phyloP scores from a whole-genome alignment of 1,140 invertebrate species.

The Hyles euphorbiae region DNA sequence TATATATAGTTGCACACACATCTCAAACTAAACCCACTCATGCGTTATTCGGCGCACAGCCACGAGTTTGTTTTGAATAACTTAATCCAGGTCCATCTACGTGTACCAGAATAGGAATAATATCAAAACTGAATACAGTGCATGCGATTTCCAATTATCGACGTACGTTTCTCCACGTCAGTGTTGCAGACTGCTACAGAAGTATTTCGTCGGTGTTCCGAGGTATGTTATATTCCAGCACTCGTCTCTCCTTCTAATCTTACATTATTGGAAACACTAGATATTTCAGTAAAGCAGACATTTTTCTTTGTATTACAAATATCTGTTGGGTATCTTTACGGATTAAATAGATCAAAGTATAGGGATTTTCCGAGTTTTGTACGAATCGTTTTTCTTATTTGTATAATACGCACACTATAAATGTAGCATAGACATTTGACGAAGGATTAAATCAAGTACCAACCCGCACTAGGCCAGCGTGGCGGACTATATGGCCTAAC shows the following conservation, averaged over 20 bases:
- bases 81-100: constrained; percentile 7
- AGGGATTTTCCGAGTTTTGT: too few relatives aligned
- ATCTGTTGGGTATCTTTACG: neutral
- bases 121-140: constrained; percentile 18
- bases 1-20: too few relatives aligned
- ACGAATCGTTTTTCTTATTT: too few relatives aligned
- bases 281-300: constrained; percentile 23
- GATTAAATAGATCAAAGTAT: too few relatives aligned
- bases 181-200: constrained; percentile 21
- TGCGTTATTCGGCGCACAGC: too few relatives aligned
- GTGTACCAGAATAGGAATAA: constrained; percentile 26
- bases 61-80: neutral
- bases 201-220: constrained; percentile 22
- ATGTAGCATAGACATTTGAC: too few relatives aligned
- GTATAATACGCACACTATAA: too few relatives aligned
- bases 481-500: too few relatives aligned
- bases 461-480: too few relatives aligned
- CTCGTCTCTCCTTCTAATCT: constrained; percentile 25
- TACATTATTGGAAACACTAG: constrained; percentile 26
- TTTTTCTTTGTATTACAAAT: constrained; percentile 22
- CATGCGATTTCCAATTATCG: constrained; percentile 37
- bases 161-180: constrained; percentile 20
- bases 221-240: constrained; percentile 15
- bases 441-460: too few relatives aligned
- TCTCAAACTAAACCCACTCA: too few relatives aligned